Conservation (phyloP, 53 echinoderm and acorn worm species). For the Zoroaster sp. region DNA sequence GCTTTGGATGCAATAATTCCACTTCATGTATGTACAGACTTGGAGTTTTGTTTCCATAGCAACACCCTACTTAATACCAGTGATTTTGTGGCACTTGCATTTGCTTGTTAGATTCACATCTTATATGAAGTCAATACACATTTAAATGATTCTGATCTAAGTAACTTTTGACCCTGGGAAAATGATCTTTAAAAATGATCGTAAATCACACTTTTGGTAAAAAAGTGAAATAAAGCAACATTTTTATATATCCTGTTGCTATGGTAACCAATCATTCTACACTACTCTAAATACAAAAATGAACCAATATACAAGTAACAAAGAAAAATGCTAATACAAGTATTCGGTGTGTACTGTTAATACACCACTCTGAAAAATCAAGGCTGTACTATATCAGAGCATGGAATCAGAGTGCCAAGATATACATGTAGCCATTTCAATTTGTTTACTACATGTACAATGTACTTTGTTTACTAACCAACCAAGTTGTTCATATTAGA, state of each 20-base stretch:
- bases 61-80: neutral
- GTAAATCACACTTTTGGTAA: neutral
- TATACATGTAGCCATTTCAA: too few relatives aligned
- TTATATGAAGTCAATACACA: neutral
- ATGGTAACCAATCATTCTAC: neutral
- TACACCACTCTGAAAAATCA: too few relatives aligned
- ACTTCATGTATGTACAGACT: neutral
- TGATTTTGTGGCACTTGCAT: neutral
- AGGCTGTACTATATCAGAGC: too few relatives aligned
- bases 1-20: neutral
- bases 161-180: neutral
- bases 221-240: neutral
- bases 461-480: too few relatives aligned
- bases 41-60: slow-evolving; percentile 5
- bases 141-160: neutral
- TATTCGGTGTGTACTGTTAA: neutral
- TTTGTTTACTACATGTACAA: too few relatives aligned
- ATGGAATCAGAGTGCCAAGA: too few relatives aligned
- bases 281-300: neutral
- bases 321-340: too few relatives aligned
- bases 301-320: too few relatives aligned
- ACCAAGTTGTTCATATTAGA: too few relatives aligned
- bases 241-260: slow-evolving; percentile 4
- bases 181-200: neutral
- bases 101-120: neutral